phyloP scores from a whole-genome alignment of 2,888 invertebrate genomes.

The Stenolophus ochropezus region DNA sequence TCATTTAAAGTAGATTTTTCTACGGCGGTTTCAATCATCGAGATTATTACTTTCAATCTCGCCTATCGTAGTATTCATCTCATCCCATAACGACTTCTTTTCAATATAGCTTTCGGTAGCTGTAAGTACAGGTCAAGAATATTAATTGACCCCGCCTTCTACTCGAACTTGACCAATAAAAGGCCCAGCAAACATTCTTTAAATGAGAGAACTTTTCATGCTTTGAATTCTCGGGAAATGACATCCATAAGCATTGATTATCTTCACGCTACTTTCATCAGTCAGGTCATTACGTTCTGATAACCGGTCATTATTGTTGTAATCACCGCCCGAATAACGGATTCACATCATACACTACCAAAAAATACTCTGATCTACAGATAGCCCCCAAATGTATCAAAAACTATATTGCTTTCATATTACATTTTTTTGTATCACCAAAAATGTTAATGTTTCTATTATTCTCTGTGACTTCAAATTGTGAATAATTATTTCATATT shows the following conservation, averaged over 20 bases:
- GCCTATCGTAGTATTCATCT: not conserved
- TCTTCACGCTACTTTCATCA: slow-evolving; percentile 41
- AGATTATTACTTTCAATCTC: slow-evolving; percentile 23
- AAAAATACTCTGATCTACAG: not conserved
- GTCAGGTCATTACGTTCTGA: slow-evolving; percentile 25
- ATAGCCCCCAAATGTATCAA: not conserved
- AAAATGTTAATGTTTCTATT: not conserved
- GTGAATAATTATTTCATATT: too few relatives aligned
- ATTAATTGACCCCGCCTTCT: slow-evolving; percentile 48
- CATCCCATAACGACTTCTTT: slow-evolving; percentile 25
- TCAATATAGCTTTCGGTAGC: slow-evolving; percentile 37
- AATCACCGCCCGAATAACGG: slow-evolving; percentile 27
- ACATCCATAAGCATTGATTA: slow-evolving; percentile 46
- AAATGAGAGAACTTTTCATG: slow-evolving; percentile 47
- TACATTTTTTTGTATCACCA: not conserved
- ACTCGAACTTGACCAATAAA: slow-evolving; percentile 40
- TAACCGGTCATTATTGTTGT: slow-evolving; percentile 36
- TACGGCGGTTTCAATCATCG: slow-evolving; percentile 37
- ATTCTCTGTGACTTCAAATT: too few relatives aligned
- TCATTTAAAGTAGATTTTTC: too few relatives aligned
- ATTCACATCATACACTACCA: not conserved
- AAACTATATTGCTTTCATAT: not conserved
- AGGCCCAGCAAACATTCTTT: slow-evolving; percentile 36
- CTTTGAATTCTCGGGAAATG: slow-evolving; percentile 36
- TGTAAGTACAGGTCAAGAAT: slow-evolving; percentile 54